These are phyloP conservation scores for Mesorhabditis belari DNA, from an alignment of 2,888 invertebrate species.

Conservation along the genomic window DNA sequence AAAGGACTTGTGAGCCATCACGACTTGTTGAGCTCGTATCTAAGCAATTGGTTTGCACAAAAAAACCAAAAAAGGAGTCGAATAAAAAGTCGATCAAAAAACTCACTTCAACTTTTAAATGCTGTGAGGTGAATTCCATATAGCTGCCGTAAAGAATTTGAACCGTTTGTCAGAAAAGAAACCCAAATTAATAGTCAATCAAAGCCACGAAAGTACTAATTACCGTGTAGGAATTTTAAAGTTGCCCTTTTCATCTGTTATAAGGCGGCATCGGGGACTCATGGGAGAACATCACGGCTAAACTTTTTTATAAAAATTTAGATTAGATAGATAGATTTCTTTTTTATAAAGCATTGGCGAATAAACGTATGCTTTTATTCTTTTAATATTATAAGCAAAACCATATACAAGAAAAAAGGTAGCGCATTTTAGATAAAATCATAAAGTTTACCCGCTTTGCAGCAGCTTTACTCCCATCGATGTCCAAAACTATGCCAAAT, in stretches of 20 bases:
- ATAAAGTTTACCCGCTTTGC: constrained; percentile 63
- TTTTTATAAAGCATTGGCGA: too few species aligned
- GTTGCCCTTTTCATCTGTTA: constrained; percentile 60
- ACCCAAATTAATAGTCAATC: constrained; percentile 14
- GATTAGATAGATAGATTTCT: too few species aligned
- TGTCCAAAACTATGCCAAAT: constrained; percentile 67
- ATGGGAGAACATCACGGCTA: constrained; percentile 62
- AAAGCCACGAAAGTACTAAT: neutral
- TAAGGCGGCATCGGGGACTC: constrained; percentile 62
- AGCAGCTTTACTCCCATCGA: constrained; percentile 68
- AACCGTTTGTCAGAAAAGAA: constrained; percentile 67
- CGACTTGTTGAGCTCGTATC: constrained; percentile 63
- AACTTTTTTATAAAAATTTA: too few species aligned
- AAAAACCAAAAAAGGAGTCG: neutral
- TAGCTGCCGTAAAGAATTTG: constrained; percentile 62
- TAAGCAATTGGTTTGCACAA: too few species aligned
- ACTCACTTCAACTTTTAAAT: constrained; percentile 61
- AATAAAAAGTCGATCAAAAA: neutral
- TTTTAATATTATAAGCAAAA: too few species aligned
- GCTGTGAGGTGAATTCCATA: constrained; percentile 62
- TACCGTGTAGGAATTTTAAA: constrained; percentile 62
- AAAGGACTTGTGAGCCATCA: constrained; percentile 67
- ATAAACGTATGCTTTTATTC: too few species aligned
- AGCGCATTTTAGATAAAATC: too few species aligned
- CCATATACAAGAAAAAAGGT: too few species aligned